These are phyloP conservation scores for Macrocentrus cingulum DNA, from an alignment of 1,140 invertebrate genomes.

Conservation along the genomic window DNA sequence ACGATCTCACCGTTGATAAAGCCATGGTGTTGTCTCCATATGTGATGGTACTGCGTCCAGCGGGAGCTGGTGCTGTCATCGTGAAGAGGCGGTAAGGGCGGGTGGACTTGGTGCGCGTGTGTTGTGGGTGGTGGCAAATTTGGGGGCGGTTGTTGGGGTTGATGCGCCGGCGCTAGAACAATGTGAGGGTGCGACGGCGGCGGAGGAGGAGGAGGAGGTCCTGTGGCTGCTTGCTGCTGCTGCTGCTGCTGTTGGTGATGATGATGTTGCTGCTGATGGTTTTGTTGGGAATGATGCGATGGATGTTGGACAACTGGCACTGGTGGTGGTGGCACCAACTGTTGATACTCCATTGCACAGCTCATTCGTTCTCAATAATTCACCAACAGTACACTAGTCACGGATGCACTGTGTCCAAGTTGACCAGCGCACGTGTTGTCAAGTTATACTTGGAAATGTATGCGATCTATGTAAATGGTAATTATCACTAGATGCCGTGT, in stretches of 20 bases:
- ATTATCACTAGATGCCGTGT: too few species aligned
- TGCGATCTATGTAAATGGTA: too few species aligned
- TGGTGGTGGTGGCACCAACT: constrained; percentile 54
- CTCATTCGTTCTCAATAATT: constrained; percentile 39
- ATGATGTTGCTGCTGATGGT: constrained; percentile 32
- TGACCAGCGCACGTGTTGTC: too few species aligned
- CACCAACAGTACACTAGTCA: constrained; percentile 20
- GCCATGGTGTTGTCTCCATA: constrained; percentile 62
- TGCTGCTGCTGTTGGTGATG: constrained; percentile 44
- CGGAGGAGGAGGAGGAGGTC: constrained; percentile 35
- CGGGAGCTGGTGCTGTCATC: constrained; percentile 57
- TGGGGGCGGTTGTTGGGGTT: constrained; percentile 43
- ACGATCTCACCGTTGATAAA: constrained; percentile 58
- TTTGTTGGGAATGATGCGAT: constrained; percentile 38
- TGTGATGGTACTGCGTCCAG: constrained; percentile 62
- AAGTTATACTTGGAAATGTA: too few species aligned
- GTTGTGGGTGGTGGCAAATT: constrained; percentile 41
- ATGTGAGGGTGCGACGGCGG: constrained; percentile 49
- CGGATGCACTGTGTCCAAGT: too few species aligned
- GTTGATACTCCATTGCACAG: constrained; percentile 56
- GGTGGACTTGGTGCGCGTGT: constrained; percentile 58
- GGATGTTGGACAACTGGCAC: constrained; percentile 48
- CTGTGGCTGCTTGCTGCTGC: constrained; percentile 33
- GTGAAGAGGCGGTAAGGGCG: constrained; percentile 55
- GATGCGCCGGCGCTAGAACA: constrained; percentile 50